These are phyloP conservation scores for Globodera ellingtonae DNA, from an alignment of 1,140 invertebrate species.

Conservation along the genomic window DNA sequence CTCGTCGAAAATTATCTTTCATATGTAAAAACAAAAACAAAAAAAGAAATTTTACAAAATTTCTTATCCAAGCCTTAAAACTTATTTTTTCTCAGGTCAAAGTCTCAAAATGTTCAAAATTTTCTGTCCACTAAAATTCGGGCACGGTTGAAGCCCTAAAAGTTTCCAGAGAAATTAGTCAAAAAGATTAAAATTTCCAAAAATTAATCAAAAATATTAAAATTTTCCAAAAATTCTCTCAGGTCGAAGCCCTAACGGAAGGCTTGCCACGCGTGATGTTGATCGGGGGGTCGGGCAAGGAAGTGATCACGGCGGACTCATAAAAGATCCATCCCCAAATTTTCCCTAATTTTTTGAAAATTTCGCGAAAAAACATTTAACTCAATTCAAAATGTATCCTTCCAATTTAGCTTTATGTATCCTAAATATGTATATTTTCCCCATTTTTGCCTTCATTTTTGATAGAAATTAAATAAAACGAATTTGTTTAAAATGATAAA, in stretches of 20 bases:
- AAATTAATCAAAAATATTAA: background rate
- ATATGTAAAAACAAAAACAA: constrained; percentile 70
- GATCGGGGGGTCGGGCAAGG: constrained; percentile 92
- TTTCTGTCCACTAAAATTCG: no score
- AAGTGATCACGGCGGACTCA: constrained; percentile 99
- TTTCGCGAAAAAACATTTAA: no score
- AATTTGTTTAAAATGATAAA: no score
- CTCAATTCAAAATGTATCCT: no score
- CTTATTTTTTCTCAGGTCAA: no score
- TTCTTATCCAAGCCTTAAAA: no score
- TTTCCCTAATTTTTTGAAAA: background rate
- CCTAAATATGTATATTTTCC: background rate
- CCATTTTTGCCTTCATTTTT: background rate
- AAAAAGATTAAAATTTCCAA: no score
- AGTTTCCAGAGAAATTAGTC: no score
- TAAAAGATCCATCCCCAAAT: constrained; percentile 66
- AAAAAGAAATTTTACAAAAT: background rate
- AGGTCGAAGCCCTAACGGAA: constrained; percentile 91
- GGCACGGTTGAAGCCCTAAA: no score
- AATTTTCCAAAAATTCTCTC: background rate
- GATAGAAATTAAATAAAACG: no score
- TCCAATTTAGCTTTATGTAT: no score
- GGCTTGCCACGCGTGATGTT: constrained; percentile 92
- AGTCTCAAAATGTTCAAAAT: no score
- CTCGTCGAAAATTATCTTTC: constrained; percentile 82